Evolutionary conservation across 1,140 invertebrate genomes (phyloP).

Genomic region (Drosophila sproati): DNA sequence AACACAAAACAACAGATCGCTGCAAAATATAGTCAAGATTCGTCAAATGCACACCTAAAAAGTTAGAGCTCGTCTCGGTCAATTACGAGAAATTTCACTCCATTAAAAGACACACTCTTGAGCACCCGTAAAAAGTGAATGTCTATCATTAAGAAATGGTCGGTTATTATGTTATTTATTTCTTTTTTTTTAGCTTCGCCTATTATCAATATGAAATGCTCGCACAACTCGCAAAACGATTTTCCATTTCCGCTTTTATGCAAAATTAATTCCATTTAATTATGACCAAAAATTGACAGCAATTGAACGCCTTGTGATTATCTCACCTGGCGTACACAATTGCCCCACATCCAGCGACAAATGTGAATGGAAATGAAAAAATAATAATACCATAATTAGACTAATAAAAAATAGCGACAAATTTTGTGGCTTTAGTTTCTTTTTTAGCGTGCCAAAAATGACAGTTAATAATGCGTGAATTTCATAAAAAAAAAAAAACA

Average conservation of each 20-base stretch:
- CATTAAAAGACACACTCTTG: constrained; percentile 77
- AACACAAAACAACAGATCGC: constrained; percentile 25
- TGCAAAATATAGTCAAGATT: constrained; percentile 59
- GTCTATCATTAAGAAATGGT: constrained; percentile 75
- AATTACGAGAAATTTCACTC: constrained; percentile 80
- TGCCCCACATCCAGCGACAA: background rate
- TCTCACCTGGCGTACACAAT: constrained; percentile 53
- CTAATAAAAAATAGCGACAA: constrained; percentile 21
- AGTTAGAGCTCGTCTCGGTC: constrained; percentile 71
- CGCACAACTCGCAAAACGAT: constrained; percentile 26
- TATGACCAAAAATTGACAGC: constrained; percentile 55
- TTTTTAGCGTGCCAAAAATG: constrained; percentile 9
- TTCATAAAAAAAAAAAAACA: constrained; percentile 35
- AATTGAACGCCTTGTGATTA: constrained; percentile 49
- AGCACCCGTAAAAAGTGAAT: constrained; percentile 76
- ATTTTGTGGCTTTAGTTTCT: constrained; percentile 17
- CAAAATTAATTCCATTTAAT: constrained; percentile 78
- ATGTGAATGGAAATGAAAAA: constrained; percentile 1
- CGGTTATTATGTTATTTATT: too few relatives aligned
- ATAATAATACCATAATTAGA: background rate
- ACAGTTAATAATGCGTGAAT: constrained; percentile 35
- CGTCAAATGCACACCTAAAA: constrained; percentile 75
- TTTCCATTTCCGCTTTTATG: constrained; percentile 77
- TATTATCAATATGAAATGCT: constrained; percentile 49
- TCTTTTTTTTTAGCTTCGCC: constrained; percentile 1